A percentile compares a stretch with the other conserved stretches of the same genome.
Evolutionary conservation across 2,888 invertebrate species (phyloP).

Genomic region (Amblyjoppa fuscipennis): DNA sequence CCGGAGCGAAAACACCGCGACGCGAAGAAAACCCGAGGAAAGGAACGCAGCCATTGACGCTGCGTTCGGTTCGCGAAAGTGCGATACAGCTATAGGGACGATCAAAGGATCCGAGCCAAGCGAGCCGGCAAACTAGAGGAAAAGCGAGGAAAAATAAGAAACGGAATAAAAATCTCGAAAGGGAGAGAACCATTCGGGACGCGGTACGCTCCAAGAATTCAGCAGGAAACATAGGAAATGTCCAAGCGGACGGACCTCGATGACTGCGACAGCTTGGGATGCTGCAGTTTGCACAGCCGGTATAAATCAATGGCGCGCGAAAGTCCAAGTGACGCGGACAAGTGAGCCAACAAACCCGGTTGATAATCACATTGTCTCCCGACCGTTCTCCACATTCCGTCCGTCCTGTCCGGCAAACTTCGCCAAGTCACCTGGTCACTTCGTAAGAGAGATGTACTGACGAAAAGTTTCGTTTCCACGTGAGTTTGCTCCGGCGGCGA

Average conservation of each 20-base stretch:
- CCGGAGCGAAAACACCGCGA: slow-evolving; percentile 17
- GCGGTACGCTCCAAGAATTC: neutral
- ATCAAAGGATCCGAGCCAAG: slow-evolving; percentile 33
- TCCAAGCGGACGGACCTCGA: neutral
- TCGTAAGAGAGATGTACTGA: neutral
- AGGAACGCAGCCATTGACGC: neutral
- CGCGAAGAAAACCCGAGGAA: neutral
- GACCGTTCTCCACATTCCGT: neutral
- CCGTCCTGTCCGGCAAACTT: neutral
- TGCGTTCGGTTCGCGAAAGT: slow-evolving; percentile 9
- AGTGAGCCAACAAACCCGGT: too few species aligned
- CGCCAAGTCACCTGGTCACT: neutral
- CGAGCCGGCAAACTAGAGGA: slow-evolving; percentile 18
- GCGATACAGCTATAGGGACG: neutral
- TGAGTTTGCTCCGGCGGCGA: slow-evolving; percentile 33
- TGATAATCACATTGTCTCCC: too few species aligned
- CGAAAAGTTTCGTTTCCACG: neutral
- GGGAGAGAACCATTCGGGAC: neutral
- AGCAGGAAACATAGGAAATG: neutral
- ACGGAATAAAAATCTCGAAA: neutral
- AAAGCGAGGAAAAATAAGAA: neutral
- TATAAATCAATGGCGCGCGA: neutral
- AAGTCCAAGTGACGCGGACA: neutral
- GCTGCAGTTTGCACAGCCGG: neutral
- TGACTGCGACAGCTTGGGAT: neutral